Conservation (phyloP, 2,113 vertebrate genomes). For the Seriola rivoliana region DNA sequence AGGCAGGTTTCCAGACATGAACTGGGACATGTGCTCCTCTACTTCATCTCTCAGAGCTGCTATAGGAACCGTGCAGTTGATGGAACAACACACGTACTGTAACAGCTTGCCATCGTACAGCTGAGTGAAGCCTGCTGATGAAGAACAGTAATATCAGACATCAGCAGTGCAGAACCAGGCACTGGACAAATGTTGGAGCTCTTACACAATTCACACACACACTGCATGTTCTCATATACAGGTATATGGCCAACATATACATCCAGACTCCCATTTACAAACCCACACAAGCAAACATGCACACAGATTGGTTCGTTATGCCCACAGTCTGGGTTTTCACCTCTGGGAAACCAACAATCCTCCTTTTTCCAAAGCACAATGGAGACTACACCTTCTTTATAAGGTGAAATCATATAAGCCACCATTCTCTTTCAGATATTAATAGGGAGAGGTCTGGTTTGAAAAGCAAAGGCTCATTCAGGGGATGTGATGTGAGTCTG, state of each 20-base stretch:
- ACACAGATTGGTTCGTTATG: not conserved
- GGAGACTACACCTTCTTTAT: not conserved
- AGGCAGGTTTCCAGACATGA: slow-evolving; percentile 64
- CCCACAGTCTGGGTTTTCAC: not conserved
- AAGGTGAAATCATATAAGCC: not conserved
- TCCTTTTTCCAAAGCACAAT: not conserved
- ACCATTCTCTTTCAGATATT: not conserved
- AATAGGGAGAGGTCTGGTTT: not conserved
- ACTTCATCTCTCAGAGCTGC: slow-evolving; percentile 52
- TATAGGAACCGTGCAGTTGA: slow-evolving; percentile 46
- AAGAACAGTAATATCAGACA: not conserved
- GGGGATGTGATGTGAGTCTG: not conserved
- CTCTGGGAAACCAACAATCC: not conserved
- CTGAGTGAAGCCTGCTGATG: slow-evolving; percentile 21
- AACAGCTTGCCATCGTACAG: slow-evolving; percentile 29
- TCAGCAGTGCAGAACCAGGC: not conserved
- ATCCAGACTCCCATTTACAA: not conserved
- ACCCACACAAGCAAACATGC: not conserved
- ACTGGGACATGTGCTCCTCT: slow-evolving; percentile 26
- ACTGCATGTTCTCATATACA: not conserved
- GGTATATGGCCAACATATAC: not conserved
- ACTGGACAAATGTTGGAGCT: not conserved
- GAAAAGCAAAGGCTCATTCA: slow-evolving; percentile 23
- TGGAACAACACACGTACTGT: slow-evolving; percentile 48
- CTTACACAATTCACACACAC: not conserved